A percentile compares a stretch with the other conserved stretches of the same genome.
Evolutionary conservation across 2,888 invertebrate genomes (phyloP).

Genomic region (Endotricha flammealis): DNA sequence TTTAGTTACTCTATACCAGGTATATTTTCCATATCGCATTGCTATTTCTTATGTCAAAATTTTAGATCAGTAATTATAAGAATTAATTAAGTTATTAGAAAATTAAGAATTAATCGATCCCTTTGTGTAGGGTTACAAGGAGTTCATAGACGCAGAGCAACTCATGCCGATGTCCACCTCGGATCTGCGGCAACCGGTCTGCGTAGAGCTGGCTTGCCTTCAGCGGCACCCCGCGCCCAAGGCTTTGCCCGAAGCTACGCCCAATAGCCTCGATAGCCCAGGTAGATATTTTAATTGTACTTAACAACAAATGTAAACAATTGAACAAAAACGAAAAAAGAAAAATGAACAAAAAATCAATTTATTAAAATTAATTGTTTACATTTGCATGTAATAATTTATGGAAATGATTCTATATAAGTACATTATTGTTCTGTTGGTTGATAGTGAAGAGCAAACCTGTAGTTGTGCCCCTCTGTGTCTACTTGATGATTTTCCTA

Average conservation of each 20-base stretch:
- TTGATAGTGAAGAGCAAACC: conserved; percentile 10
- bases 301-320: conserved; percentile 26
- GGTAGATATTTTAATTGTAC: conserved; percentile 47
- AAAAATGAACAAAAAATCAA: conserved; percentile 14
- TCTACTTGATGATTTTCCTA: neutral
- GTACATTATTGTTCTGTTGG: neutral
- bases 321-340: neutral
- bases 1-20: too few relatives aligned
- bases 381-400: conserved; percentile 18
- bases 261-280: conserved; percentile 73
- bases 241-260: conserved; percentile 69
- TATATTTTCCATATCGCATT: too few relatives aligned
- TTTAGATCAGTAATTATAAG: too few relatives aligned
- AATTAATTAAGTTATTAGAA: too few relatives aligned
- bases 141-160: conserved; percentile 93
- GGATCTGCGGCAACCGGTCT: conserved; percentile 89
- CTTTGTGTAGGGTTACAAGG: conserved; percentile 87
- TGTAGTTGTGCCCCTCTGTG: conserved; percentile 11
- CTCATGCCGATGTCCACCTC: conserved; percentile 91
- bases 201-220: conserved; percentile 86
- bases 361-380: conserved; percentile 12
- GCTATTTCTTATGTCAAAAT: too few relatives aligned
- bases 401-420: conserved; percentile 5
- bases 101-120: conserved; percentile 11
- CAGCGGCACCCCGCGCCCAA: conserved; percentile 76